Evolutionary conservation across 2,888 invertebrate species (phyloP).

Genomic region (Yponomeuta cagnagella): DNA sequence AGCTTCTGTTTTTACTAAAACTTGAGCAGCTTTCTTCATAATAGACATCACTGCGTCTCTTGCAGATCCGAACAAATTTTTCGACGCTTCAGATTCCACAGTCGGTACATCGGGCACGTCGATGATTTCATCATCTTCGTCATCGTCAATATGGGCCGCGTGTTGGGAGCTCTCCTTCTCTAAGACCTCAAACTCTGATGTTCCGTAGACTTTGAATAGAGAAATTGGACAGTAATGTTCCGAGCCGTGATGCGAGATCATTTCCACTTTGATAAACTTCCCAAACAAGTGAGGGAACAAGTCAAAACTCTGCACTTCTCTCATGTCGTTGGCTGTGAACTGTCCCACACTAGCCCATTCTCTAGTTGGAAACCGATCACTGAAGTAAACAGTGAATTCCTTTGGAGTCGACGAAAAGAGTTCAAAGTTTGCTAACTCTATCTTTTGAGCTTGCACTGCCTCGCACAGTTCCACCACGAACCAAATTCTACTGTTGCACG

Average conservation of each 20-base stretch:
- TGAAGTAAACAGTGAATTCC: constrained; percentile 90
- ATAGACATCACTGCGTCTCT: constrained; percentile 94
- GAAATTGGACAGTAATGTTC: constrained; percentile 99
- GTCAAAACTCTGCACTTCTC: constrained; percentile 90
- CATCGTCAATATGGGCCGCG: constrained; percentile 78
- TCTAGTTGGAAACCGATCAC: constrained; percentile 91
- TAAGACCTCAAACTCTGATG: constrained; percentile 92
- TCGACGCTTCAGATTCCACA: constrained; percentile 71
- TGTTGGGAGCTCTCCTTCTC: constrained; percentile 86
- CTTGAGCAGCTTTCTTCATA: constrained; percentile 93
- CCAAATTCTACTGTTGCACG: constrained; percentile 95
- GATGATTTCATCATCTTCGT: constrained; percentile 80
- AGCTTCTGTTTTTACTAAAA: constrained; percentile 83
- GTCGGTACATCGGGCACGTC: constrained; percentile 70
- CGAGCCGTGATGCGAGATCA: constrained; percentile 94
- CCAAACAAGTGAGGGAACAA: constrained; percentile 88
- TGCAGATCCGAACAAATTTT: constrained; percentile 89
- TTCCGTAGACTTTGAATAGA: constrained; percentile 94
- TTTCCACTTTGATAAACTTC: constrained; percentile 92
- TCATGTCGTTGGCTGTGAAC: constrained; percentile 90
- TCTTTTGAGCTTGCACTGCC: constrained; percentile 94
- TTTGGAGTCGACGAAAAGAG: constrained; percentile 97
- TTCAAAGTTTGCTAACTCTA: constrained; percentile 98
- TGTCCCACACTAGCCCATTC: constrained; percentile 94
- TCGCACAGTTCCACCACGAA: constrained; percentile 99